Evolutionary conservation across 1,140 invertebrate species (phyloP), one percentile per base, ranked within the genome.

Genomic region (Melitaea cinxia): DNA sequence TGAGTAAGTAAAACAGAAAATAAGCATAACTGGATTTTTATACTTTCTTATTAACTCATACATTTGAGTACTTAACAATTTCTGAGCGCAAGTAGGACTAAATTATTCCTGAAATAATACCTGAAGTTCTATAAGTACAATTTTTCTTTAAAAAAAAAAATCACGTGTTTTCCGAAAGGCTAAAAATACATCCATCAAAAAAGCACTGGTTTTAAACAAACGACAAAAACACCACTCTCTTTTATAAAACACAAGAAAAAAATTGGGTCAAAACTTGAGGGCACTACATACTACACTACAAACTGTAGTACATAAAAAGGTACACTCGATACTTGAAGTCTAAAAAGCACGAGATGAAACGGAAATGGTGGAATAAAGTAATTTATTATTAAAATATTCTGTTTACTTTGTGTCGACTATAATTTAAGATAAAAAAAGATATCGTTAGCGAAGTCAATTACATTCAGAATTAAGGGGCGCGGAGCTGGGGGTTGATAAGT

Each of bases 381-480:
- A 42, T 57, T 57, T 45, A 57, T 23, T 45, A 33, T 57, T 57
- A 28, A 57, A 57, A 57, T 45, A 57, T 57, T 45, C 21, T 33
- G 60, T 62, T 55, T 55, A 62, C 60, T 54, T 55, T 54, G 17
- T 26, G 50, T 55, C 30, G 17, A 39, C 24, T 26, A 54, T 54
- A 62, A 33, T 52, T 53, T 53, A 26, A 52, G 47, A 53, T 55
- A 54, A 55, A 45, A 33, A 60, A 65, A 65, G 62, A 52, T 65
- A 65, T 65, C 62, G 21, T 57, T 65, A 54, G 54, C 54, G 26
- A 57, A 65, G 53, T 65, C 55, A 57, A 65, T 65, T 65, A 65
- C 53, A 57, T 57, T 57, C 50, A 52, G 21, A 65, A 57, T 65
- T 65, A 65, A 57, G 62, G 47, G 54, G 33, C 59, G 5, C 10